phyloP scores from a whole-genome alignment of 2,113 vertebrate species.

The Aspiorhynchus laticeps region DNA sequence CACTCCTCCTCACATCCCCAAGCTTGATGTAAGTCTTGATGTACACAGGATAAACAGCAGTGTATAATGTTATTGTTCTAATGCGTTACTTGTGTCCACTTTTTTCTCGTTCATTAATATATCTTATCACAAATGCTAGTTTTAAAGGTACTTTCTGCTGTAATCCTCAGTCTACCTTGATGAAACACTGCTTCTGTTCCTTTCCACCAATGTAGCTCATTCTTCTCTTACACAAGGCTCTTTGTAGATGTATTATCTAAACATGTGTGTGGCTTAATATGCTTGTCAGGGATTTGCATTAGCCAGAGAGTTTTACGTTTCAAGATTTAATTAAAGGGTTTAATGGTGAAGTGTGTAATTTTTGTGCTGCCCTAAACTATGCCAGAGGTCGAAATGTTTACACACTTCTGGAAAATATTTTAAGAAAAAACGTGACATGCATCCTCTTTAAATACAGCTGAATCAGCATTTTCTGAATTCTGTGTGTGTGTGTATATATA shows the following conservation, averaged over 20 bases:
- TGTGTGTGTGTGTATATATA: too few species aligned
- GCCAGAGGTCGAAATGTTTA: background rate
- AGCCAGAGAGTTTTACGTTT: slow-evolving; percentile 65
- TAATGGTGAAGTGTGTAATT: background rate
- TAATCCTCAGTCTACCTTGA: background rate
- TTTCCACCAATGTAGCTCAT: background rate
- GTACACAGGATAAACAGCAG: background rate
- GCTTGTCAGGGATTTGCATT: slow-evolving; percentile 60
- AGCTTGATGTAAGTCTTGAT: slow-evolving; percentile 74
- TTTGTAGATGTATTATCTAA: slow-evolving; percentile 18
- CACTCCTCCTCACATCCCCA: slow-evolving; percentile 39
- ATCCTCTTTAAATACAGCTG: too few species aligned
- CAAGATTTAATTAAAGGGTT: slow-evolving; percentile 75
- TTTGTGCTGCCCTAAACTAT: background rate
- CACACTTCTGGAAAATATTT: too few species aligned
- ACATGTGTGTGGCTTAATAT: slow-evolving; percentile 21
- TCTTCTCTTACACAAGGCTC: slow-evolving; percentile 4
- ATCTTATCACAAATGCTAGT: background rate
- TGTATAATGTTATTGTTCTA: background rate
- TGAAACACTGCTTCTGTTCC: background rate
- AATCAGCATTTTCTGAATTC: too few species aligned
- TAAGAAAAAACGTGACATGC: too few species aligned
- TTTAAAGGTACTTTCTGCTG: background rate
- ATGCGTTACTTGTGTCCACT: background rate
- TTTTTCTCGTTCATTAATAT: background rate